Percentiles rank a stretch among this genome's conserved stretches.
phyloP scores from a whole-genome alignment of 1,140 invertebrate genomes.

The Drosophila micromelanica region DNA sequence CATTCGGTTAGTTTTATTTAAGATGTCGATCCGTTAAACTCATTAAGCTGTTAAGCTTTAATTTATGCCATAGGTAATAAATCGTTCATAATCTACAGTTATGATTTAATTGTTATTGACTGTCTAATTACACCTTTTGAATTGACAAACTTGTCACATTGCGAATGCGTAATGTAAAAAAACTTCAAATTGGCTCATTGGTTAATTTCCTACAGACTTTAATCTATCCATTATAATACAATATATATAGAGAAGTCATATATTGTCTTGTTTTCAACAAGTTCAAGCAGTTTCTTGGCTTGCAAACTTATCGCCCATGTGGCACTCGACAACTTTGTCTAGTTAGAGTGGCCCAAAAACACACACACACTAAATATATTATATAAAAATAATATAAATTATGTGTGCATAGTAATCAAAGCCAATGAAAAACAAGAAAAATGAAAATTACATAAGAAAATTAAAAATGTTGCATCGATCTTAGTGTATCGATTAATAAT shows the following conservation, averaged over 20 bases:
- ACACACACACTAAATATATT: slow-evolving; percentile 4
- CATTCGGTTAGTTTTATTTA: too few species aligned
- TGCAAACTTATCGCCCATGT: slow-evolving; percentile 70
- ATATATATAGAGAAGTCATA: slow-evolving; percentile 17
- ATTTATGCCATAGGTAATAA: too few species aligned
- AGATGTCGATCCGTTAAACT: too few species aligned
- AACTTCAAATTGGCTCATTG: neutral
- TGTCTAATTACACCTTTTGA: neutral
- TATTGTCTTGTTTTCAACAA: slow-evolving; percentile 54
- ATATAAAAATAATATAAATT: neutral
- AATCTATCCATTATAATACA: neutral
- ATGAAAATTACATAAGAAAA: too few species aligned
- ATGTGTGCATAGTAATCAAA: neutral
- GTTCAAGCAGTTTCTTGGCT: slow-evolving; percentile 78
- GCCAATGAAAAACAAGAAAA: too few species aligned
- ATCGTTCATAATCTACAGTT: too few species aligned
- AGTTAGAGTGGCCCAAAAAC: slow-evolving; percentile 53
- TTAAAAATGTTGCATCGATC: too few species aligned
- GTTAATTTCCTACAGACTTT: neutral
- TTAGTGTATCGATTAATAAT: too few species aligned
- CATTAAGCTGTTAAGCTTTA: too few species aligned
- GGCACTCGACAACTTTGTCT: slow-evolving; percentile 37
- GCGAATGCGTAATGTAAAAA: slow-evolving; percentile 23
- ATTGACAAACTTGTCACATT: neutral
- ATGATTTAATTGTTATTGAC: too few species aligned